These are phyloP conservation scores for Tragelaphus eurycerus DNA, from an alignment of 2,797 vertebrate genomes.

Conservation along the genomic window DNA sequence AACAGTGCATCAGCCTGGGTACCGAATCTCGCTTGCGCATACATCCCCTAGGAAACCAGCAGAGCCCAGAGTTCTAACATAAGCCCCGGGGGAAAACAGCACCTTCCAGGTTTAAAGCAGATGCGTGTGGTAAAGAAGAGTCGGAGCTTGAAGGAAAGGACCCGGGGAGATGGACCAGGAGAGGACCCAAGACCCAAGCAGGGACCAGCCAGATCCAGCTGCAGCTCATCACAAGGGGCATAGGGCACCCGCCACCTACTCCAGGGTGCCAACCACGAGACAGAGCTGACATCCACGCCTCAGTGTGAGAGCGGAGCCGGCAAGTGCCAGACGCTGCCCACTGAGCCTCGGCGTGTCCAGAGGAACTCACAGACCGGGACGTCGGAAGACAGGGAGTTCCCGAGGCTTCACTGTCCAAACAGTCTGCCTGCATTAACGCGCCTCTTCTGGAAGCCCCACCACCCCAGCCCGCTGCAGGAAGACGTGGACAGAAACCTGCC, in stretches of 20 bases:
- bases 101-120: accelerated
- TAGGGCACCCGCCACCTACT: background rate
- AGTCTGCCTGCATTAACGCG: background rate
- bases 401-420: accelerated
- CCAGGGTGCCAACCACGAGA: background rate
- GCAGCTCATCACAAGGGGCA: no score
- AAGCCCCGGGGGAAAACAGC: background rate
- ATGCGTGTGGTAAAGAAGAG: accelerated
- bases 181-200: background rate
- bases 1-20: accelerated
- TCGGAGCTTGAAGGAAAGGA: no score
- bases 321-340: accelerated
- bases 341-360: accelerated
- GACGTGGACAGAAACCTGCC: accelerated
- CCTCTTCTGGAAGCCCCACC: background rate
- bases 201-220: background rate
- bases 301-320: accelerated
- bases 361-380: accelerated
- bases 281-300: accelerated
- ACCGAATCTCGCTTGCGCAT: accelerated
- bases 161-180: background rate
- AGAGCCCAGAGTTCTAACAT: background rate
- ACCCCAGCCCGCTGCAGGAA: background rate
- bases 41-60: no score
- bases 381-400: background rate